These are phyloP conservation scores for Sclerodermus sp. DNA, from an alignment of 2,888 invertebrate genomes.

Conservation along the genomic window DNA sequence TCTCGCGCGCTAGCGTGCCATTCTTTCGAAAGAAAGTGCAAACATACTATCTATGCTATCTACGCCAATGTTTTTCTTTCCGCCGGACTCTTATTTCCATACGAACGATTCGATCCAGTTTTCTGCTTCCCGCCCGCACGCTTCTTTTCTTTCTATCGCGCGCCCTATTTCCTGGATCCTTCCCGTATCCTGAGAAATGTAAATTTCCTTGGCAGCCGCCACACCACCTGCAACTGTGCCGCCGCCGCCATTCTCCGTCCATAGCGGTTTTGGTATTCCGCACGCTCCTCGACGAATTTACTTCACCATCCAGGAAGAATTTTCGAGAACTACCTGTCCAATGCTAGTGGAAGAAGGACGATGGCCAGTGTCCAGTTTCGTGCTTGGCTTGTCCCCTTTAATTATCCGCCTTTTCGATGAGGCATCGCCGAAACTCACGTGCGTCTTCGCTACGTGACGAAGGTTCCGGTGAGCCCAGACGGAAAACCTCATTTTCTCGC, in stretches of 20 bases:
- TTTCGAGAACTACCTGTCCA: slow-evolving; percentile 14
- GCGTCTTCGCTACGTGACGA: slow-evolving; percentile 22
- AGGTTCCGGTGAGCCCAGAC: not conserved
- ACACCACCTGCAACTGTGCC: slow-evolving; percentile 13
- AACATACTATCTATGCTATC: too few species aligned
- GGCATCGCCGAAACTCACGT: slow-evolving; percentile 21
- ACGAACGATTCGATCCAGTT: too few species aligned
- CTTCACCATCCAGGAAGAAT: slow-evolving; percentile 21
- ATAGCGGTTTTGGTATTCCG: slow-evolving; percentile 31
- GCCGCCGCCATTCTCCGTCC: slow-evolving; percentile 4
- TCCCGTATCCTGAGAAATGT: slow-evolving; percentile 30
- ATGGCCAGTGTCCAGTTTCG: slow-evolving; percentile 40
- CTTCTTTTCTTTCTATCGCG: too few species aligned
- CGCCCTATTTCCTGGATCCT: too few species aligned
- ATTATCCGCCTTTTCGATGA: slow-evolving; percentile 17
- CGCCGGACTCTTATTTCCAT: too few species aligned
- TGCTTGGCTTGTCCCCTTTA: slow-evolving; percentile 36
- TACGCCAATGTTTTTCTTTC: too few species aligned
- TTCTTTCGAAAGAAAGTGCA: too few species aligned
- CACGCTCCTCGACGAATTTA: slow-evolving; percentile 25
- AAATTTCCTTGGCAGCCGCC: slow-evolving; percentile 39
- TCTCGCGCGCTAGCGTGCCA: too few species aligned
- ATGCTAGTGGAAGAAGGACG: slow-evolving; percentile 9
- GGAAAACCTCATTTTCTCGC: too few species aligned
- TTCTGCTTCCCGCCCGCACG: too few species aligned